phyloP scores from a whole-genome alignment of 1,140 invertebrate genomes.

The Apis florea region DNA sequence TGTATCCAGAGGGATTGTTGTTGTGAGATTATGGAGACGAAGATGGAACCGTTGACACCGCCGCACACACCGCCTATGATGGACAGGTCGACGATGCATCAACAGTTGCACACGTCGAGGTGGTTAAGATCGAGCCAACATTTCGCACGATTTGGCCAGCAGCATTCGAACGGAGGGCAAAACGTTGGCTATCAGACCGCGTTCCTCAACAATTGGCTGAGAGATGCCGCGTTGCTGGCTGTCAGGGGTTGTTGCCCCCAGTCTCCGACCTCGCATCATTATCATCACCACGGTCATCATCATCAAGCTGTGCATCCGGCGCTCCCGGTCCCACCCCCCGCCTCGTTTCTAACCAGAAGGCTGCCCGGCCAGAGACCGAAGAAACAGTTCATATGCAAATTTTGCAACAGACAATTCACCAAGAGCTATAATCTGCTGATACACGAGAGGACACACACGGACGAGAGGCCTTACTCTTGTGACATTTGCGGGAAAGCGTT shows the following conservation, averaged over 20 bases:
- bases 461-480: slow-evolving; percentile 96
- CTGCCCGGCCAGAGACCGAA: slow-evolving; percentile 86
- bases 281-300: slow-evolving; percentile 72
- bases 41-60: slow-evolving; percentile 83
- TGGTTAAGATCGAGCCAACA: slow-evolving; percentile 59
- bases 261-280: slow-evolving; percentile 66
- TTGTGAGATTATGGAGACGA: slow-evolving; percentile 48
- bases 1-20: neutral
- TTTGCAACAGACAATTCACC: slow-evolving; percentile 96
- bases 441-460: slow-evolving; percentile 96
- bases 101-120: slow-evolving; percentile 55
- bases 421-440: slow-evolving; percentile 98
- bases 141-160: slow-evolving; percentile 35
- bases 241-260: slow-evolving; percentile 71
- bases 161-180: slow-evolving; percentile 71
- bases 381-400: slow-evolving; percentile 98
- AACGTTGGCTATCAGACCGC: slow-evolving; percentile 80
- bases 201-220: slow-evolving; percentile 87
- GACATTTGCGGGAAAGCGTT: slow-evolving; percentile 98
- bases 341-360: slow-evolving; percentile 76
- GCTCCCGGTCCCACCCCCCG: slow-evolving; percentile 81
- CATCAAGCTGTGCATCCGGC: slow-evolving; percentile 64
- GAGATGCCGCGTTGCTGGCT: slow-evolving; percentile 83
- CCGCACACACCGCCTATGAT: slow-evolving; percentile 86
- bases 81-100: slow-evolving; percentile 56